phyloP scores from a whole-genome alignment of 2,888 invertebrate genomes.

The Volucella zonaria region DNA sequence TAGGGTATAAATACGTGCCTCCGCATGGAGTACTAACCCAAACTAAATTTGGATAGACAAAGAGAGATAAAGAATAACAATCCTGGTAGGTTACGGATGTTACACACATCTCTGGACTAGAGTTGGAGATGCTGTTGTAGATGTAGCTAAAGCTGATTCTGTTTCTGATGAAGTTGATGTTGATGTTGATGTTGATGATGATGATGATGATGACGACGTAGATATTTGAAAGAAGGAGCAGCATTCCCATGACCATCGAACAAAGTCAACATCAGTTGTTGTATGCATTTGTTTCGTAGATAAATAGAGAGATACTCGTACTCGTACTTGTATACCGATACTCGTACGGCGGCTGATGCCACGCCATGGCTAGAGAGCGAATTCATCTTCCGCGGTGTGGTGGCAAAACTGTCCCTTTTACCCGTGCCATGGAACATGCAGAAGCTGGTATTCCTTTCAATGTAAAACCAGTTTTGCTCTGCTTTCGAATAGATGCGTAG shows the following conservation, averaged over 20 bases:
- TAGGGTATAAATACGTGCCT: slow-evolving; percentile 51
- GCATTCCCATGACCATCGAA: slow-evolving; percentile 59
- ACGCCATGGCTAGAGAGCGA: not conserved
- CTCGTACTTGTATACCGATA: not conserved
- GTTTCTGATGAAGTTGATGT: slow-evolving; percentile 44
- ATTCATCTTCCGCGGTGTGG: slow-evolving; percentile 50
- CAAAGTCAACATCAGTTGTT: slow-evolving; percentile 72
- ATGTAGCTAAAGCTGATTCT: slow-evolving; percentile 22
- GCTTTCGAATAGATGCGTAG: not conserved
- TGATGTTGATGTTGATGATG: slow-evolving; percentile 48
- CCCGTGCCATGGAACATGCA: slow-evolving; percentile 14
- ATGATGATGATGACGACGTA: slow-evolving; percentile 46
- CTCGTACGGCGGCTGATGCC: not conserved
- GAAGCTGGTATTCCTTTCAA: slow-evolving; percentile 28
- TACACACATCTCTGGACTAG: slow-evolving; percentile 1
- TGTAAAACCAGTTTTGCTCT: slow-evolving; percentile 48
- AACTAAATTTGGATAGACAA: slow-evolving; percentile 55
- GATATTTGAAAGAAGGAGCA: slow-evolving; percentile 50
- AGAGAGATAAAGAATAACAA: slow-evolving; percentile 15
- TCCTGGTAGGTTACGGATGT: slow-evolving; percentile 15
- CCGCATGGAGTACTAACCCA: slow-evolving; percentile 37
- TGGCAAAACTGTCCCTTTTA: slow-evolving; percentile 67
- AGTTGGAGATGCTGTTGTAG: not conserved
- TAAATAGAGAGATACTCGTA: slow-evolving; percentile 63
- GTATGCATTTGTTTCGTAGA: slow-evolving; percentile 68